Percentiles rank a stretch among this genome's conserved stretches.
Conservation (phyloP, 2,113 vertebrate genomes). For the Cryptomyrus ogoouensis region DNA sequence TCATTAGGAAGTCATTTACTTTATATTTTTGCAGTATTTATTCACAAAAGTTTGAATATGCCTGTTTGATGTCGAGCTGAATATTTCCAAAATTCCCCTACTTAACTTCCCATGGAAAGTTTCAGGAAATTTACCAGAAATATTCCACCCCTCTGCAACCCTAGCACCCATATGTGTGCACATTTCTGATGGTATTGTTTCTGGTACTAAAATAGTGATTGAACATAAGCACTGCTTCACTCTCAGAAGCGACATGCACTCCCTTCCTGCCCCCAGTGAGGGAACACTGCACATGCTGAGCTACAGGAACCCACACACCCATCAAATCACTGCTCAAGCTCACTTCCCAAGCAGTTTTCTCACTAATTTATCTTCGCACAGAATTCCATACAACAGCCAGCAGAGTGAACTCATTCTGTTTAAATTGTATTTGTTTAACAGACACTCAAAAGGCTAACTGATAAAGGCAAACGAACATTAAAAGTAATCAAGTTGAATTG, state of each 20-base stretch:
- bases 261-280: neutral
- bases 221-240: neutral
- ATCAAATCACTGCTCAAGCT: neutral
- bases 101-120: neutral
- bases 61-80: neutral
- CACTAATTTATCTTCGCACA: neutral
- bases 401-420: neutral
- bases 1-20: neutral
- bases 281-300: neutral
- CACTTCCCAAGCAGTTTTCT: neutral
- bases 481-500: neutral
- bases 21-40: neutral
- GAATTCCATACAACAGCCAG: neutral
- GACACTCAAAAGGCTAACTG: neutral
- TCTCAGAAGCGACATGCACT: neutral
- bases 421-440: neutral
- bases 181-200: neutral
- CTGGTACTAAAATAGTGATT: neutral
- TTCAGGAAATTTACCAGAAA: neutral
- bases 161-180: neutral
- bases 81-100: neutral
- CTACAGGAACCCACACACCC: neutral
- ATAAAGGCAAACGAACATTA: neutral
- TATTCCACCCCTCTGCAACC: neutral
- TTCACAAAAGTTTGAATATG: neutral